Conservation (phyloP, 2,888 invertebrate genomes). For the Cremastinae sp. region DNA sequence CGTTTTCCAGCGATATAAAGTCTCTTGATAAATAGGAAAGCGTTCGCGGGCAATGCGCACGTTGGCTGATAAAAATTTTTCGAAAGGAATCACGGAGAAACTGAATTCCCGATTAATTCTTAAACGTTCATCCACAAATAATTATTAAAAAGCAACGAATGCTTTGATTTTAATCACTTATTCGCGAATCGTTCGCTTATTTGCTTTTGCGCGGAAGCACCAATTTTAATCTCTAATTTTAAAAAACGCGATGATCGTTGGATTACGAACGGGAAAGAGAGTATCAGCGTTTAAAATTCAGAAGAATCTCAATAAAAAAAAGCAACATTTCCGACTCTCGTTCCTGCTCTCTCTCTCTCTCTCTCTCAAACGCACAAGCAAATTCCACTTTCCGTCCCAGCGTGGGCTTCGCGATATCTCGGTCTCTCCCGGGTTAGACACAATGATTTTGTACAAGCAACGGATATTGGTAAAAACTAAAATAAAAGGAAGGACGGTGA, state of each 20-base stretch:
- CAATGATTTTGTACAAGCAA: conserved; percentile 49
- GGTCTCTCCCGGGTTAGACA: conserved; percentile 44
- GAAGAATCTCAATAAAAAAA: conserved; percentile 15
- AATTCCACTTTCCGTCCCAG: conserved; percentile 50
- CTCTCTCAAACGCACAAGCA: not conserved
- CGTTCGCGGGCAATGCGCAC: conserved; percentile 39
- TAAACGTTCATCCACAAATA: conserved; percentile 32
- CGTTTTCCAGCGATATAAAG: conserved; percentile 36
- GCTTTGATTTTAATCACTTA: not conserved
- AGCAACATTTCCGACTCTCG: conserved; percentile 5
- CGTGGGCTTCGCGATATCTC: conserved; percentile 28
- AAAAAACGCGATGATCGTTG: conserved; percentile 1
- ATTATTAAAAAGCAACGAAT: conserved; percentile 9
- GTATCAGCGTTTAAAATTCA: not conserved
- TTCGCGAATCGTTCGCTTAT: not conserved
- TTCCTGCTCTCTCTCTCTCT: conserved; percentile 14
- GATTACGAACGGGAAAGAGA: not conserved
- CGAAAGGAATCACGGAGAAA: conserved; percentile 38
- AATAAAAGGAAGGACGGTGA: conserved; percentile 24
- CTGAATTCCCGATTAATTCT: conserved; percentile 50
- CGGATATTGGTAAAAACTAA: conserved; percentile 19
- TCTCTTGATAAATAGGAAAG: conserved; percentile 46
- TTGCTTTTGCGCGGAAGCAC: conserved; percentile 62
- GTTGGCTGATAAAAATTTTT: conserved; percentile 28
- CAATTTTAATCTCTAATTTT: conserved; percentile 55